Percentiles rank a stretch among this genome's conserved stretches.
Evolutionary conservation across 1,140 invertebrate genomes (phyloP).

Genomic region (Metaphire vulgaris): DNA sequence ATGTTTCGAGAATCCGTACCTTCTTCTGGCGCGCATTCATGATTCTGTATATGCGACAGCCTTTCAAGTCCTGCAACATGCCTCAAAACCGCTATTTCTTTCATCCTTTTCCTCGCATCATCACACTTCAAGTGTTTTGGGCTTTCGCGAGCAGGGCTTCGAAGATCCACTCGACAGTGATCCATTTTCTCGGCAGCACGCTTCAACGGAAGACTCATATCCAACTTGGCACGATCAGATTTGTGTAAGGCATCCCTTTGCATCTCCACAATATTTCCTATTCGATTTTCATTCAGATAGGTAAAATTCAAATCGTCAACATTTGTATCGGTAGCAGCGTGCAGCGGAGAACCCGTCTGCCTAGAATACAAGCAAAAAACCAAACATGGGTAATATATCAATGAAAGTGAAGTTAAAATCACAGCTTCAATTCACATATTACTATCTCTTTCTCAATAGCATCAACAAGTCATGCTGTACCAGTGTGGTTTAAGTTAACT

Average conservation of each 20-base stretch:
- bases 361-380: no score
- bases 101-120: not conserved
- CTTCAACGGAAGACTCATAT: not conserved
- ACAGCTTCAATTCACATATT: no score
- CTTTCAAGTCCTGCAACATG: not conserved
- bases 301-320: slow-evolving; percentile 21
- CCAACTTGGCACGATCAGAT: not conserved
- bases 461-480: no score
- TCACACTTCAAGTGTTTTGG: not conserved
- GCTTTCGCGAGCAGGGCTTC: not conserved
- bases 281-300: slow-evolving; percentile 15
- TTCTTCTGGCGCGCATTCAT: not conserved
- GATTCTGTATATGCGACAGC: not conserved
- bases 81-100: not conserved
- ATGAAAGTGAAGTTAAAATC: no score
- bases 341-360: slow-evolving; percentile 16
- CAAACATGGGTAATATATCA: no score
- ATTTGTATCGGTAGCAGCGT: slow-evolving; percentile 18
- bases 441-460: no score
- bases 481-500: no score
- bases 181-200: not conserved
- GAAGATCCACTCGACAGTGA: not conserved
- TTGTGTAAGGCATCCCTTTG: not conserved
- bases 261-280: not conserved
- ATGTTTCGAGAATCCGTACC: not conserved